Evolutionary conservation across 2,797 vertebrate genomes (phyloP), one percentile per base, ranked within the genome.

Genomic region (Poeciliopsis turneri): DNA sequence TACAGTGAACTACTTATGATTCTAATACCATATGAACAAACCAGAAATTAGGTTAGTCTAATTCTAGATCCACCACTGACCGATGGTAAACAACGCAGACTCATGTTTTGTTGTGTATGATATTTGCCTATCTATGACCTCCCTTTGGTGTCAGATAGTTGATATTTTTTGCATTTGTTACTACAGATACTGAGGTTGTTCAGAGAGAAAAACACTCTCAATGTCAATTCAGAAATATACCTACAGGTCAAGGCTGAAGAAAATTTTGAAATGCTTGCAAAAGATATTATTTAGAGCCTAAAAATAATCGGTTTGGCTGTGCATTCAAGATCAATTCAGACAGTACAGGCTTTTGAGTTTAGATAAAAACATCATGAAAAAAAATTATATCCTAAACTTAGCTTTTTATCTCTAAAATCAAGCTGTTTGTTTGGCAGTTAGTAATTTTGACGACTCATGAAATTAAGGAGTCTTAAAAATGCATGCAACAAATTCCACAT

Each of bases 51-150:
- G 7, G 16, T 82, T 43, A 85, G 64, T 84, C 23, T 49, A 39
- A 74, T 57, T 78, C 46, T 53, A 75, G 47, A 75, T 11, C 70
- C 0, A 70, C 4, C 18, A 78, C 41, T 76, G 20, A 70, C 15
- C 73, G 49, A 45, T n/a, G 73, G 74, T 73, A 33, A 57, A 49
- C 25, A 80, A 39, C 74, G 46, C 78, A 33, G 41, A 49, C 72
- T 78, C 18, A 71, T 69, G 66, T 47, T 76, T 20, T 43, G 30
- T 55, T 39, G 30, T 82, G 43, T 76, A 77, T 87, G 33, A 77
- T 74, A 69, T 76, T 73, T 28, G 74, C 72, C 84, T 61, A 84
- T 76, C 78, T 61, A 86, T 89, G 82, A 81, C 90, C 88, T 90
- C 84, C n/a, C 53, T 95, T 94, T 30, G 64, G 47, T 68, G 69